Percentiles rank a stretch among this genome's conserved stretches.
These are phyloP conservation scores for Danio albolineatus DNA, from an alignment of 2,797 vertebrate species.

Conservation along the genomic window DNA sequence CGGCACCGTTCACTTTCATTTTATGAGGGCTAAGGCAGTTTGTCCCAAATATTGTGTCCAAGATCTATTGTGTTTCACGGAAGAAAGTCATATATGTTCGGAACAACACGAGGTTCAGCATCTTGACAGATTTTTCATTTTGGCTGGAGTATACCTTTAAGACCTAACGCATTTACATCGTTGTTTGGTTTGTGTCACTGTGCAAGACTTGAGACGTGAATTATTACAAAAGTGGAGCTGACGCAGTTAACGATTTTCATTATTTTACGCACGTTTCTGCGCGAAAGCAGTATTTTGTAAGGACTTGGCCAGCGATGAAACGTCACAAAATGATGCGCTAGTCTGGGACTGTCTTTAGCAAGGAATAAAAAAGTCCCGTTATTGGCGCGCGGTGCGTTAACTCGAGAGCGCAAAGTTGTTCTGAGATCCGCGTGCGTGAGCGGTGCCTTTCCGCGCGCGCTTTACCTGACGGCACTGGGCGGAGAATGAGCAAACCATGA, in stretches of 20 bases:
- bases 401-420: constrained; percentile 23
- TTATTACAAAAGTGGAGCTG: constrained; percentile 4
- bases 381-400: background rate
- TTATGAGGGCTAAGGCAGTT: background rate
- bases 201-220: background rate
- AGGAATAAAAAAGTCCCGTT: background rate
- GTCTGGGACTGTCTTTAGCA: background rate
- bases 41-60: background rate
- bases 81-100: background rate
- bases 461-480: constrained; percentile 28
- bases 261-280: constrained; percentile 22
- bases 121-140: background rate
- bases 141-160: too few relatives aligned
- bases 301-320: background rate
- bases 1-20: background rate
- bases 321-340: background rate
- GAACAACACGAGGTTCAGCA: background rate
- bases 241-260: background rate
- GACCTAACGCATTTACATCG: background rate
- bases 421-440: background rate
- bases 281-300: background rate
- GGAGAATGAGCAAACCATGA: background rate
- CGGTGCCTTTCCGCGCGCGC: constrained; percentile 8
- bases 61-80: background rate
- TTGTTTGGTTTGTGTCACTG: background rate